A percentile compares a stretch with the other conserved stretches of the same genome.
phyloP scores from a whole-genome alignment of 2,888 invertebrate genomes.

The Tenthredo livida region DNA sequence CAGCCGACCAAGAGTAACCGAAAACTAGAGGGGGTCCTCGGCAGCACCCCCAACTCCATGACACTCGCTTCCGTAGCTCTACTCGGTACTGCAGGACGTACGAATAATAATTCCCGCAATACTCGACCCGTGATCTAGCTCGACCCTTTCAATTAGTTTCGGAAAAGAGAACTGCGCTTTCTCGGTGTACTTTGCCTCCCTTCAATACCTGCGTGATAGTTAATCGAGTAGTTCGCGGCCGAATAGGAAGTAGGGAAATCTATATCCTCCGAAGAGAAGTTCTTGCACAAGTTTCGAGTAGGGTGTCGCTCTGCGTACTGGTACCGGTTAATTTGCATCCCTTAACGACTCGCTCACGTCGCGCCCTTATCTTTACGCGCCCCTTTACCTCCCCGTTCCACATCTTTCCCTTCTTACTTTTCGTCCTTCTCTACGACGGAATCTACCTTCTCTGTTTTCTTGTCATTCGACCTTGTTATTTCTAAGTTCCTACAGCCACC shows the following conservation, averaged over 20 bases:
- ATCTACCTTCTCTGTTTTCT: constrained; percentile 66
- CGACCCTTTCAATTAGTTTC: not conserved
- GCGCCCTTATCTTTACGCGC: constrained; percentile 70
- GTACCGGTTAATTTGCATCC: constrained; percentile 72
- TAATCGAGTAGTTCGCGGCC: not conserved
- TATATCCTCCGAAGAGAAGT: constrained; percentile 17
- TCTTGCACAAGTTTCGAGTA: constrained; percentile 10
- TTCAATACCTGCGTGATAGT: not conserved
- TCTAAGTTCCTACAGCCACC: constrained; percentile 64
- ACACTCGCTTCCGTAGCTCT: not conserved
- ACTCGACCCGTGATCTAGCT: not conserved
- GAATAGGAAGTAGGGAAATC: constrained; percentile 13
- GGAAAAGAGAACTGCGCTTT: not conserved
- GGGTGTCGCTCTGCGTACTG: constrained; percentile 15
- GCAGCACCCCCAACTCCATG: not conserved
- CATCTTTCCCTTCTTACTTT: constrained; percentile 41
- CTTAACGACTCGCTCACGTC: constrained; percentile 76
- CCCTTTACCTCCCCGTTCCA: constrained; percentile 16
- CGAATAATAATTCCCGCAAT: not conserved
- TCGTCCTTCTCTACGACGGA: constrained; percentile 51
- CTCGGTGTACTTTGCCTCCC: not conserved
- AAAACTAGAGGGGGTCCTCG: constrained; percentile 54
- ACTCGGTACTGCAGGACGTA: not conserved
- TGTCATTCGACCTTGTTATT: constrained; percentile 70
- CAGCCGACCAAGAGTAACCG: constrained; percentile 76